phyloP scores from a whole-genome alignment of 2,888 invertebrate species.

The Dolomedes plantarius region DNA sequence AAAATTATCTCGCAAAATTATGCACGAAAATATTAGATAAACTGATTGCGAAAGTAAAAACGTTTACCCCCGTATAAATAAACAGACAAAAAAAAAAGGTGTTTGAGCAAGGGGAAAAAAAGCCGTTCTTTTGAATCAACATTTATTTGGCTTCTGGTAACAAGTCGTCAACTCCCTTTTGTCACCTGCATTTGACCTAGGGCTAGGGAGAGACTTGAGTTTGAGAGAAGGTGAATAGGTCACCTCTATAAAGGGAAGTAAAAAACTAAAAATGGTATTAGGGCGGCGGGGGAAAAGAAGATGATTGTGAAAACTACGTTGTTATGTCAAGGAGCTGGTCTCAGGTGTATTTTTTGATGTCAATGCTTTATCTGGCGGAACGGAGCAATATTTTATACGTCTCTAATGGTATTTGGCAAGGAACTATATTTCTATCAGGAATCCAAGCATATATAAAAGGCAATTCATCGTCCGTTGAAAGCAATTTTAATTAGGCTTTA shows the following conservation, averaged over 20 bases:
- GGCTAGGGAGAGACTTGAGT: slow-evolving; percentile 48
- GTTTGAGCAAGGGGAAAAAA: background rate
- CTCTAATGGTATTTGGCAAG: no score
- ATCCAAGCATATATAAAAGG: no score
- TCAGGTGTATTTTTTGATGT: background rate
- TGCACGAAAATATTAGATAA: background rate
- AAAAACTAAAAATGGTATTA: slow-evolving; percentile 17
- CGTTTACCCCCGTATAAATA: background rate
- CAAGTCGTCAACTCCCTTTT: slow-evolving; percentile 49
- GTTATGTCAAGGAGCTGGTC: background rate
- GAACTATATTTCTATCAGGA: no score
- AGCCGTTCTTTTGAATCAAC: slow-evolving; percentile 16
- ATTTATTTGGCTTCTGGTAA: slow-evolving; percentile 43
- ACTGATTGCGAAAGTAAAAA: background rate
- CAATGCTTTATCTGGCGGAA: background rate
- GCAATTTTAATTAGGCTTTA: no score
- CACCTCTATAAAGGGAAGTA: slow-evolving; percentile 36
- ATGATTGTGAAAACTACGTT: slow-evolving; percentile 22
- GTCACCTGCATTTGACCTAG: slow-evolving; percentile 49
- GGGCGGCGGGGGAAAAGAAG: slow-evolving; percentile 26
- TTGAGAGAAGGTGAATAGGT: slow-evolving; percentile 54
- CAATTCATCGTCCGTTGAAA: no score
- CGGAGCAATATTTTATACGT: no score
- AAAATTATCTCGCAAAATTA: background rate
- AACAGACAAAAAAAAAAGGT: background rate